These are phyloP conservation scores for Lophochroa leadbeateri DNA, from an alignment of 2,113 vertebrate genomes.

Conservation along the genomic window DNA sequence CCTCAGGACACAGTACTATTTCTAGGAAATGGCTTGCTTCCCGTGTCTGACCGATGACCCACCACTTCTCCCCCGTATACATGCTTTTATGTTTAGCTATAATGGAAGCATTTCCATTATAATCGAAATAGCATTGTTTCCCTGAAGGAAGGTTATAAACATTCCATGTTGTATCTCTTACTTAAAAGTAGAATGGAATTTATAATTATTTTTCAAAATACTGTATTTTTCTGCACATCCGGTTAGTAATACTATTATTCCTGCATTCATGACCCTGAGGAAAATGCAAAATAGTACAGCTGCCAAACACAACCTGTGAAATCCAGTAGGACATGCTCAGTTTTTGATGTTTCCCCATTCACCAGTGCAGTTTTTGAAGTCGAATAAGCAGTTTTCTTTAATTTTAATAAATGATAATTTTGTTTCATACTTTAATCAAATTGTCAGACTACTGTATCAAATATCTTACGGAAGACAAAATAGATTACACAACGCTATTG, in stretches of 20 bases:
- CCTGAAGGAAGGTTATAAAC: not conserved
- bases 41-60: not conserved
- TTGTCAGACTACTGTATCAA: not conserved
- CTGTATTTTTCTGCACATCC: not conserved
- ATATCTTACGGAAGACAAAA: not conserved
- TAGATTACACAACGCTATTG: not conserved
- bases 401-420: not conserved
- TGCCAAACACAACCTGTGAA: not conserved
- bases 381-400: not conserved
- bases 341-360: not conserved
- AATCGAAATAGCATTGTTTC: not conserved
- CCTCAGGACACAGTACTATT: not conserved
- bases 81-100: not conserved
- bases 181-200: not conserved
- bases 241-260: not conserved
- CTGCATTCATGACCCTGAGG: not conserved
- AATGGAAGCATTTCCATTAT: not conserved
- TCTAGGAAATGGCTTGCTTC: not conserved
- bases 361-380: not conserved
- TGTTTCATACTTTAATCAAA: not conserved
- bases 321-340: not conserved
- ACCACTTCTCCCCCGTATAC: no score
- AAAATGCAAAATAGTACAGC: not conserved
- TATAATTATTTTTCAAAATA: not conserved
- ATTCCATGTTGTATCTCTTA: not conserved